Base-by-base conservation (phyloP, 2,888 invertebrate species). In the Agrotis ipsilon region DNA sequence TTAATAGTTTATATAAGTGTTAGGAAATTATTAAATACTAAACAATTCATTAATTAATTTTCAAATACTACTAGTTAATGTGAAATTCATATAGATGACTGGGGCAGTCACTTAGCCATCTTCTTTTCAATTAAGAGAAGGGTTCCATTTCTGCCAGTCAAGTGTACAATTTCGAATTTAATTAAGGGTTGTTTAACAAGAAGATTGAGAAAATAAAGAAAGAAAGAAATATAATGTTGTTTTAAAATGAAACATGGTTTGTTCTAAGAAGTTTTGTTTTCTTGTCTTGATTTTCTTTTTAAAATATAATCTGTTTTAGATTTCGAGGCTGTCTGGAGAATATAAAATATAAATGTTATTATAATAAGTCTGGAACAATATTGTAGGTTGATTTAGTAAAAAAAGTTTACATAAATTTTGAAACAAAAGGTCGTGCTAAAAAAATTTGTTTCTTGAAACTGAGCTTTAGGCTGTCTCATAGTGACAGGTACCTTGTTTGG, bases 151-250 rank as follows among this genome's bases (percentile, higher is more conserved):
- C 64, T 67, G 63, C 65, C 54, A 64, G 58, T 70, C 52, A 71
- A 68, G 80, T 62, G 43, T 80, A 69, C 68, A 52, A 72, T 65
- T 71, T 61, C 67, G 52, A 61, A 72, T 72, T 76, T 72, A 81
- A 80, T 80, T 76, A 69, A 69, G n/a, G 48, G 52, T 58, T 58
- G 57, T 45, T 52, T 16, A 62, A 51, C 68, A 60, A 65, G 49
- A 45, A 16, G 21, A 52, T 27, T 51, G 59, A 46, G 21, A 63
- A 43, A 55, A 69, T 27, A 57, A 57, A 46, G 13, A 51, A 57
- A 57, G 19, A 51, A 57, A 61, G 9, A 51, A 51, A 49, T n/a
- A n/a, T n/a, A n/a, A 57, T 51, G 39, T 27, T 59, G 19, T 46
- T 46, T 39, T 2, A 19, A 73, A 14, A 21, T n/a, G 48, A 64